Percentiles rank a stretch among this genome's conserved stretches.
These are phyloP conservation scores for Diadema setosum DNA, from an alignment of 35 echinoderm and acorn worm genomes.

Conservation along the genomic window DNA sequence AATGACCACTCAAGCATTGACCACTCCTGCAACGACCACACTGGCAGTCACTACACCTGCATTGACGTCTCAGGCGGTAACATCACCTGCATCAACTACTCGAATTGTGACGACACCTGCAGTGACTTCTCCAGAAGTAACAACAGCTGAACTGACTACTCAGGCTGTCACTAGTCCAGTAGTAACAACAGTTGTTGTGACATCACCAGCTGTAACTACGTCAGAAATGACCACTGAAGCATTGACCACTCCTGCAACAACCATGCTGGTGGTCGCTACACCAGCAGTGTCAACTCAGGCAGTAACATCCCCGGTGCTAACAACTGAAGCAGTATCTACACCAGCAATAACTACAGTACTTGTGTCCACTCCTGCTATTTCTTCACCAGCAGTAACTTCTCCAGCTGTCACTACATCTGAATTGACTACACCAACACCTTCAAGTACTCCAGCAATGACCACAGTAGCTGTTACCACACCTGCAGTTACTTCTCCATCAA, in stretches of 20 bases:
- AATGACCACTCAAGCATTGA: not conserved
- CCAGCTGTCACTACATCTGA: not conserved
- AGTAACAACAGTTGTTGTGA: not conserved
- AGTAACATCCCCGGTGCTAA: not conserved
- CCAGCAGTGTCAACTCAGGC: not conserved
- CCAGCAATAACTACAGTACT: not conserved
- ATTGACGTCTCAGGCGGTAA: not conserved
- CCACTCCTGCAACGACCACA: not conserved
- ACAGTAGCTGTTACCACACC: not conserved
- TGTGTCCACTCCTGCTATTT: not conserved
- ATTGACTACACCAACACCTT: not conserved
- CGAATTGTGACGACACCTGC: conserved; percentile 4
- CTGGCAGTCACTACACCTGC: not conserved
- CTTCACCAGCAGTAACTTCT: not conserved
- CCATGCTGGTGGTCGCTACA: not conserved
- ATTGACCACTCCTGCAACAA: not conserved
- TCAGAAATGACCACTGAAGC: not conserved
- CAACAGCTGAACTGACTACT: conserved; percentile 21
- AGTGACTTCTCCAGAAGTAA: not conserved
- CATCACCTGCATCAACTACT: not conserved
- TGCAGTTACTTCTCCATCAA: not conserved
- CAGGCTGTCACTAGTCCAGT: not conserved
- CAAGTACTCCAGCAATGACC: conserved; percentile 3
- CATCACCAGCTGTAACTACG: not conserved
- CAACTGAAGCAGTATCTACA: not conserved